Conservation (phyloP, 2,888 invertebrate species). For the Epistrophe grossulariae region DNA sequence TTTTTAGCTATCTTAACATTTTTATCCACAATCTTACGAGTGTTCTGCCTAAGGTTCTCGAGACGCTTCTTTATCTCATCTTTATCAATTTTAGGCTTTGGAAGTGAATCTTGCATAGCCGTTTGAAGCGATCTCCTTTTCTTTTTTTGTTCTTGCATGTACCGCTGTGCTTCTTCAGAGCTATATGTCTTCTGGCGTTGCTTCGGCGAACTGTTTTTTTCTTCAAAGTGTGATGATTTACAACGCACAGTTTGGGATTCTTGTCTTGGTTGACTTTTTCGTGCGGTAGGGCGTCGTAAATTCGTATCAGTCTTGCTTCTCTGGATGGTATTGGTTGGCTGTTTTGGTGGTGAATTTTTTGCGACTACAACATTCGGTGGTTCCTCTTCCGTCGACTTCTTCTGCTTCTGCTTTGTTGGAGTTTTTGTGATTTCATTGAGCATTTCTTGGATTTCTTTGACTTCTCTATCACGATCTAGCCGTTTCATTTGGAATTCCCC, state of each 20-base stretch:
- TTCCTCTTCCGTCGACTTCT: not conserved
- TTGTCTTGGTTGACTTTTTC: constrained; percentile 38
- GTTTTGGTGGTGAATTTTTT: constrained; percentile 47
- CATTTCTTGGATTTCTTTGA: constrained; percentile 78
- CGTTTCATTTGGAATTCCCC: constrained; percentile 77
- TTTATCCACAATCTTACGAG: constrained; percentile 83
- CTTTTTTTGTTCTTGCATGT: constrained; percentile 85
- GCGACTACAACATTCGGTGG: not conserved
- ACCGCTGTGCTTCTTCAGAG: constrained; percentile 85
- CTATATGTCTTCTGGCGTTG: constrained; percentile 82
- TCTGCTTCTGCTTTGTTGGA: constrained; percentile 31
- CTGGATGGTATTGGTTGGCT: constrained; percentile 39
- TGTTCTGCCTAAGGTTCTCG: constrained; percentile 83
- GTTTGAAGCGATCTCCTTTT: constrained; percentile 82
- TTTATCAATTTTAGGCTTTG: constrained; percentile 80
- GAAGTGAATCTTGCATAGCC: not conserved
- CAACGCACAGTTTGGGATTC: constrained; percentile 44
- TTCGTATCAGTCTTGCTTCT: constrained; percentile 77
- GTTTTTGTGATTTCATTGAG: constrained; percentile 77
- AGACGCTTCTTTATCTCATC: constrained; percentile 84
- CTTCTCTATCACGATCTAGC: constrained; percentile 77
- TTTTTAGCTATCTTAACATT: constrained; percentile 79
- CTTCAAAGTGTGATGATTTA: constrained; percentile 57
- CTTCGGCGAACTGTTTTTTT: constrained; percentile 29
- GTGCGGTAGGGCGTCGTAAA: constrained; percentile 42